Evolutionary conservation across 1,140 invertebrate species (phyloP), one percentile per base, ranked within the genome.

Genomic region (Aphelinus certus): DNA sequence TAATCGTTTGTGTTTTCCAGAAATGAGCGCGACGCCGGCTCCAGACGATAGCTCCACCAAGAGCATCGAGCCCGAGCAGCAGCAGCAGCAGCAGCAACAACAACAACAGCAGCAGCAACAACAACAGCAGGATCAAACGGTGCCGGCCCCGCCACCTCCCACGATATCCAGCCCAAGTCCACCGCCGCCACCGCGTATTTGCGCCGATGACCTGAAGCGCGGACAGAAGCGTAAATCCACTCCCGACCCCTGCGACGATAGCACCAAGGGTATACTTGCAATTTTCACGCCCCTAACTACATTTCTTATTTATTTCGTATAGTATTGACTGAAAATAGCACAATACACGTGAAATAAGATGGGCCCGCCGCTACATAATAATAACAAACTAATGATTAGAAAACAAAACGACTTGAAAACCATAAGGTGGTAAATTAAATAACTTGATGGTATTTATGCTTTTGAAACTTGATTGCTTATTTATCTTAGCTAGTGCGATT

Each of bases 161-260:
- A 80, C 82, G 45, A 86, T 84, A 62, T 86, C 84, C 43, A 84
- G 81, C 76, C 84, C 85, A 7, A 86, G 84, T 77, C 84, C 87
- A 51, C 84, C 85, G 43, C 84, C 87, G 45, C 86, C 87, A 0
- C 83, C 85, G 9, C 82, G 81, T 76, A 86, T 87, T 77, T 84
- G 75, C 26, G 83, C 81, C 0, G 84, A 84, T 4, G 86, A 87
- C 73, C 62, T 86, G n/a, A 86, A 84, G 26, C 77, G 71, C 66
- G 80, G 77, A 26, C 83, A 72, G 68, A 85, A 81, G 72, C 70
- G 77, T 73, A 84, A 81, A 76, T 70, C 42, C 67, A 80, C 70
- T 67, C 62, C 69, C 63, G 51, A 74, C 47, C 5, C 48, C 58
- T 58, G 55, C 45, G 43, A 81, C 26, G 42, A 9, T 53, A 53